Evolutionary conservation across 2,888 invertebrate species (phyloP), one percentile per base, ranked within the genome.

Genomic region (Asteroscopus sphinx): DNA sequence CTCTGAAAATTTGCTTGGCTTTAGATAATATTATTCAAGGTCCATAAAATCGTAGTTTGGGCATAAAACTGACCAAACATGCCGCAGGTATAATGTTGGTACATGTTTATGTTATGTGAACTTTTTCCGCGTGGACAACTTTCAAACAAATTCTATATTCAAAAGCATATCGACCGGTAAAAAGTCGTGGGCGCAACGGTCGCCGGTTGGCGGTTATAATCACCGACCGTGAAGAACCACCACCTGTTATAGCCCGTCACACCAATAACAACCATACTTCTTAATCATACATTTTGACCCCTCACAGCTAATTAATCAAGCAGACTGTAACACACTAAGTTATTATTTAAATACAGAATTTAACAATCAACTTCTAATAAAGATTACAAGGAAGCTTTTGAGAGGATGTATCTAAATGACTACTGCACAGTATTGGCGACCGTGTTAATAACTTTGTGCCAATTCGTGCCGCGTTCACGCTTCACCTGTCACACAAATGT

Each of bases 181-280:
- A 79, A 80, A 74, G 68, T 71, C 47, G 53, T 62, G 59, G 57
- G 79, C 69, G 74, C 87, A 89, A 87, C 91, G 88, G 90, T 87
- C 85, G 79, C 63, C 76, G 35, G 77, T 78, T 78, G 87, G 82
- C 93, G 90, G 93, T 92, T 92, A 83, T 63, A 81, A 61, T 68
- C 90, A 91, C 73, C 63, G 57, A 89, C 81, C 93, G 92, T 92
- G 90, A 93, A 92, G 81, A 78, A 59, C 54, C 33, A 57, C 74
- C 91, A 90, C 87, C 91, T 90, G 90, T 87, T 87, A 80, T 63
- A 62, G 63, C 15, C 25, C 41, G 56, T 54, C 55, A 40, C 32
- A 51, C 58, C 49, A 69, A 63, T 64, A 58, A 47, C 59, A 45
- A 69, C 68, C 59, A 46, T 69, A 68, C 33, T 15, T 48, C 46